A percentile compares a stretch with the other conserved stretches of the same genome.
phyloP scores from a whole-genome alignment of 2,113 vertebrate species.

The Hypomesus transpacificus region DNA sequence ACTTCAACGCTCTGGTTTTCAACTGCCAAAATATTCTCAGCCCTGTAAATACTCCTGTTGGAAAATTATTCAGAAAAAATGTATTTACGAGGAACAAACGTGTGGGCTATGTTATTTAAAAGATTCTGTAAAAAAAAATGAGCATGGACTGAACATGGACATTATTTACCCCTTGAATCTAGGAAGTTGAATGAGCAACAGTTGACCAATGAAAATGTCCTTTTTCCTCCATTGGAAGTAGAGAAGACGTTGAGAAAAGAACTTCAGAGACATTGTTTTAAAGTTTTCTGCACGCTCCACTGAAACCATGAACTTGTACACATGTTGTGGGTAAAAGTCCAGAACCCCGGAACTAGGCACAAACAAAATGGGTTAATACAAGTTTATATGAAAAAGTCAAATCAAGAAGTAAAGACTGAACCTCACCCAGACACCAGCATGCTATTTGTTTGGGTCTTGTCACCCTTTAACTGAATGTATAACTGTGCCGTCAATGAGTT shows the following conservation, averaged over 20 bases:
- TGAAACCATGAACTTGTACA: conserved; percentile 22
- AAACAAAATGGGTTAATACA: background rate
- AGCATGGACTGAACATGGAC: background rate
- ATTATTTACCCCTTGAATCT: conserved; percentile 2
- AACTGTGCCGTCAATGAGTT: conserved; percentile 8
- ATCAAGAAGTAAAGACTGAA: background rate
- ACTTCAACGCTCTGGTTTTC: conserved; percentile 13
- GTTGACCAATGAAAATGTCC: conserved; percentile 2
- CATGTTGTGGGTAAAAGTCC: conserved; percentile 10
- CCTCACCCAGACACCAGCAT: conserved; percentile 27
- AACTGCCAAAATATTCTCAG: conserved; percentile 6
- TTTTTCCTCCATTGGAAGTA: conserved; percentile 29
- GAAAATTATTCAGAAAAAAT: background rate
- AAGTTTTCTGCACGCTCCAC: conserved; percentile 4
- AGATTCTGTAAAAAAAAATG: background rate
- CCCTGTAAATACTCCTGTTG: conserved; percentile 18
- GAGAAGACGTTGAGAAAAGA: conserved; percentile 20
- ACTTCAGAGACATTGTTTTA: conserved; percentile 3
- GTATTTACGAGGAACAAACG: background rate
- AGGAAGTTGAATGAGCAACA: conserved; percentile 20
- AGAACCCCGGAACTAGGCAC: background rate
- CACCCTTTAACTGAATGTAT: conserved; percentile 15
- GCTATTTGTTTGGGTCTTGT: background rate
- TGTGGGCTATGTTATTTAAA: background rate
- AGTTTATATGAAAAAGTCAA: background rate